phyloP scores from a whole-genome alignment of 2,113 vertebrate genomes.

The Embiotoca jacksoni region DNA sequence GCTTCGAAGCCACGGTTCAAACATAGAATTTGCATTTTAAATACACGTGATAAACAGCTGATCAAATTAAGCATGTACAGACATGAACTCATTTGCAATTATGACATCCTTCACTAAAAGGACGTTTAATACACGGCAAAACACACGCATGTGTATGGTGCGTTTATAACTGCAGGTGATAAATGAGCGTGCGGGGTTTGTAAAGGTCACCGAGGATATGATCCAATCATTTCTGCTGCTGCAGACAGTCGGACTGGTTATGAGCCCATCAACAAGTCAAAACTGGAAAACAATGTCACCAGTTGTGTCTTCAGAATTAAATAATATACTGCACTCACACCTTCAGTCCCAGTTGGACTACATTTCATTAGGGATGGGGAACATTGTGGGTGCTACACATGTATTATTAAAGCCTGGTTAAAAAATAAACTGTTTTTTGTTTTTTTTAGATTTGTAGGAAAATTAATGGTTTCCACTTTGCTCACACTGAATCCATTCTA shows the following conservation, averaged over 20 bases:
- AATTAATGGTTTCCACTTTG: slow-evolving; percentile 51
- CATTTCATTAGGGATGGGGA: slow-evolving; percentile 4
- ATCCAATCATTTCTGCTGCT: slow-evolving; percentile 63
- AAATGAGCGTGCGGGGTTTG: slow-evolving; percentile 47
- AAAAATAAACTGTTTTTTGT: neutral
- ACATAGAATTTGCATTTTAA: slow-evolving; percentile 52
- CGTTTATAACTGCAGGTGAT: slow-evolving; percentile 62
- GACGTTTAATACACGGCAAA: slow-evolving; percentile 50
- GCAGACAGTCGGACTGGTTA: slow-evolving; percentile 52
- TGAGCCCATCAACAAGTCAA: slow-evolving; percentile 61
- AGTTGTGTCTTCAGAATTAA: slow-evolving; percentile 6
- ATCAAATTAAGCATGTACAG: slow-evolving; percentile 17
- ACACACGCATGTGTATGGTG: slow-evolving; percentile 43
- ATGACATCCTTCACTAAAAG: slow-evolving; percentile 47
- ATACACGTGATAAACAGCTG: slow-evolving; percentile 45
- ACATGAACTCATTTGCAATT: slow-evolving; percentile 36
- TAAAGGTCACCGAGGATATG: slow-evolving; percentile 71
- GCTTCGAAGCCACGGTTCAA: slow-evolving; percentile 29
- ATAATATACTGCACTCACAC: slow-evolving; percentile 7
- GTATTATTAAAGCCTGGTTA: slow-evolving; percentile 57
- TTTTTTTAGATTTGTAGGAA: slow-evolving; percentile 45
- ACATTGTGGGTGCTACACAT: slow-evolving; percentile 35
- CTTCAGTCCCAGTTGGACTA: slow-evolving; percentile 25
- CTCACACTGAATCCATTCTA: slow-evolving; percentile 39
- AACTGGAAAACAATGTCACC: slow-evolving; percentile 28